phyloP scores from a whole-genome alignment of 2,797 vertebrate species.

The Trachops cirrhosus region DNA sequence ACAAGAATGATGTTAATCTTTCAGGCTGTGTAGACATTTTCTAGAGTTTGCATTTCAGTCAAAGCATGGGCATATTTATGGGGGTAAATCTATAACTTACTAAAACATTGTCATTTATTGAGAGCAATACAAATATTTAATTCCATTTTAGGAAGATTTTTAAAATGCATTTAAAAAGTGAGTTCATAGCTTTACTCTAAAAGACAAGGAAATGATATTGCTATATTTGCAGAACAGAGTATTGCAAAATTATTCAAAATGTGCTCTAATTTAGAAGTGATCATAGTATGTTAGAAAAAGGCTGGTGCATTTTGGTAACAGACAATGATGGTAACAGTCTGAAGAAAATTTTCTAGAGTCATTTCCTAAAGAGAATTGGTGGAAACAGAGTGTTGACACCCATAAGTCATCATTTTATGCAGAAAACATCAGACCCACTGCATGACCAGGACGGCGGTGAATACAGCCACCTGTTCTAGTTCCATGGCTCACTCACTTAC shows the following conservation, averaged over 20 bases:
- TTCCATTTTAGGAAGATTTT: background rate
- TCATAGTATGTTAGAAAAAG: background rate
- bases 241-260: background rate
- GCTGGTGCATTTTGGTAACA: background rate
- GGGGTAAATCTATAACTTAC: background rate
- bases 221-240: background rate
- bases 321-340: background rate
- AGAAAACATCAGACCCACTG: background rate
- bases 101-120: background rate
- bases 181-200: background rate
- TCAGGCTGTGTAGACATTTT: background rate
- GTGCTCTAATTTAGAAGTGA: background rate
- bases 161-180: background rate
- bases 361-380: background rate
- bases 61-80: background rate
- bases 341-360: background rate
- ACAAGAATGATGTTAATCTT: background rate
- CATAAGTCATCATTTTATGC: background rate
- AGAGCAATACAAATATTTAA: background rate
- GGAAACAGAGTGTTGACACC: background rate
- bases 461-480: background rate
- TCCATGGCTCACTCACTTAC: background rate
- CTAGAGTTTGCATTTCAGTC: background rate
- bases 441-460: background rate
- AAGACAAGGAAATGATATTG: background rate